Percentiles rank a stretch among this genome's conserved stretches.
Evolutionary conservation across 2,113 vertebrate species (phyloP).

Genomic region (Nematolebias whitei): DNA sequence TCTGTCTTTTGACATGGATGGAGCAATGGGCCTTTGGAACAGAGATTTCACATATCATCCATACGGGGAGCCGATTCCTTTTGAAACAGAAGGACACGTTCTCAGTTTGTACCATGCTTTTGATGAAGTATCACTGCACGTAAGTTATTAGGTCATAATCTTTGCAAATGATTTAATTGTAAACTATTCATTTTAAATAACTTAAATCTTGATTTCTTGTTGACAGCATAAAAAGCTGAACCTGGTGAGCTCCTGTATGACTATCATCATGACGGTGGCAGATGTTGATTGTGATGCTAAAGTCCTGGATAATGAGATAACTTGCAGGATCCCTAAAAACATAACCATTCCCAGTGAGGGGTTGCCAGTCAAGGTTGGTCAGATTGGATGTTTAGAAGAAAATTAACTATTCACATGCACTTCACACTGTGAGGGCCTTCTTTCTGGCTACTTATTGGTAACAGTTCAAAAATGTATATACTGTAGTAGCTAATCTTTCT

Average conservation of each 20-base stretch:
- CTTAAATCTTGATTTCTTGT: not conserved
- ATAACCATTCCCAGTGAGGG: constrained; percentile 77
- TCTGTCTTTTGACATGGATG: constrained; percentile 86
- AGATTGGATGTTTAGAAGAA: not conserved
- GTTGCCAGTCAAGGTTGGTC: constrained; percentile 82
- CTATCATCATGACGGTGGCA: constrained; percentile 86
- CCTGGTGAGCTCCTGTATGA: constrained; percentile 85
- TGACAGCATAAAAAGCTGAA: constrained; percentile 87
- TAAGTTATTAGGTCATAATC: constrained; percentile 53
- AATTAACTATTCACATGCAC: not conserved
- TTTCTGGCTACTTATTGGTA: not conserved
- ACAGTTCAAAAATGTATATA: not conserved
- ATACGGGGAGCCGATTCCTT: constrained; percentile 74
- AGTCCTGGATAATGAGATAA: constrained; percentile 88
- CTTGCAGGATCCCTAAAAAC: constrained; percentile 85
- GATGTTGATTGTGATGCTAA: constrained; percentile 85
- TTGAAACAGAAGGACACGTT: constrained; percentile 73
- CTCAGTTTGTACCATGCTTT: constrained; percentile 81
- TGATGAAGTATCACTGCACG: constrained; percentile 84
- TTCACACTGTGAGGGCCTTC: not conserved
- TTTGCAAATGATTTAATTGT: not conserved
- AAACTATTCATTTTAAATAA: not conserved
- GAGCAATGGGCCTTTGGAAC: constrained; percentile 69
- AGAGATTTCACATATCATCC: constrained; percentile 83
- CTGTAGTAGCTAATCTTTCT: not conserved